Percentiles rank a stretch among this genome's conserved stretches.
phyloP scores from a whole-genome alignment of 2,797 vertebrate genomes.

The Brachyrhaphis roseni region DNA sequence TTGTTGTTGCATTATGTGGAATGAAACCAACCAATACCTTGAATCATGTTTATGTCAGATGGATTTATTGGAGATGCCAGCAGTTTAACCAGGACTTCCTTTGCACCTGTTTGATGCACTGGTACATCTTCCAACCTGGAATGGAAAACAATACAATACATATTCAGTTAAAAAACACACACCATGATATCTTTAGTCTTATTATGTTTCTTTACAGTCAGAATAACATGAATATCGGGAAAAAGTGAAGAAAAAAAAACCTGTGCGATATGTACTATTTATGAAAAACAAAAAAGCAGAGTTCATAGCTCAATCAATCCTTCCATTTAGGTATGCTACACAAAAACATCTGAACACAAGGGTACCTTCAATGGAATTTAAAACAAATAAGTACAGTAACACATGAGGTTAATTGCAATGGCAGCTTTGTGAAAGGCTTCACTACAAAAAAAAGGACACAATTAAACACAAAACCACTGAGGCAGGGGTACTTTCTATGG shows the following conservation, averaged over 20 bases:
- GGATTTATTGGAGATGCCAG: slow-evolving; percentile 95
- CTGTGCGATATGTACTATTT: background rate
- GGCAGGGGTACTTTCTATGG: background rate
- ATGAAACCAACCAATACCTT: slow-evolving; percentile 79
- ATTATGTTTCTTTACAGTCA: background rate
- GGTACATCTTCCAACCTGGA: slow-evolving; percentile 85
- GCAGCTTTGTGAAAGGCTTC: background rate
- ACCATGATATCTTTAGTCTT: background rate
- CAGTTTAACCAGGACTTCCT: slow-evolving; percentile 86
- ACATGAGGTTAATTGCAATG: background rate
- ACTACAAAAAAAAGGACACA: background rate
- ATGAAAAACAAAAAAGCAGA: background rate
- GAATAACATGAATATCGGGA: background rate
- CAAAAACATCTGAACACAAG: background rate
- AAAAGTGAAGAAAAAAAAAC: background rate
- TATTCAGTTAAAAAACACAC: background rate
- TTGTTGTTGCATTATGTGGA: background rate
- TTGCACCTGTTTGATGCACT: slow-evolving; percentile 73
- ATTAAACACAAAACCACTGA: background rate
- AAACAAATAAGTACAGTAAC: background rate
- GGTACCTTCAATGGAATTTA: background rate
- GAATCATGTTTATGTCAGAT: slow-evolving; percentile 95
- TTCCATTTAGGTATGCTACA: background rate
- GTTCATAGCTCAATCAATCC: background rate
- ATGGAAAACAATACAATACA: background rate